Evolutionary conservation across 35 echinoderm and acorn worm genomes (phyloP).

Genomic region (Amphiura filiformis): DNA sequence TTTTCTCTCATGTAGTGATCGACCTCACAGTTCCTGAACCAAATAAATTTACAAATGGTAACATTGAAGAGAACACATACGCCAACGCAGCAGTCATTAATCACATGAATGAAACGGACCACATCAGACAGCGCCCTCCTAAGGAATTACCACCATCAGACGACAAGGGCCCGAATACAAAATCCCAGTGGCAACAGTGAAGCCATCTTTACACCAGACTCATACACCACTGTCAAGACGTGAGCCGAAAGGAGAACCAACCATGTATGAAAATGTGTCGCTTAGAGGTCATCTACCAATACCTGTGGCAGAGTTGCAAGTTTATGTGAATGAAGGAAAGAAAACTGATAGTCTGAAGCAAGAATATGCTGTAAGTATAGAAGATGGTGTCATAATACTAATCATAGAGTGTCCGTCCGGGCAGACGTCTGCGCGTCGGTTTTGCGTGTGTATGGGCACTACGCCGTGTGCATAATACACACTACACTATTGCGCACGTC

Average conservation of each 20-base stretch:
- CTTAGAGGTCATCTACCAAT: background rate
- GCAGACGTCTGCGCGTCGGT: too few species aligned
- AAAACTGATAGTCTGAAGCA: background rate
- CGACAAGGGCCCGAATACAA: background rate
- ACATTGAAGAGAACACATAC: background rate
- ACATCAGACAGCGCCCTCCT: background rate
- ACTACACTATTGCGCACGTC: too few species aligned
- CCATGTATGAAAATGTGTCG: background rate
- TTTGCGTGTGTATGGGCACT: too few species aligned
- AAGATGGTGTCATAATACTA: background rate
- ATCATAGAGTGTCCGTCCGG: too few species aligned
- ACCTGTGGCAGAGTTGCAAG: background rate
- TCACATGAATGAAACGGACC: background rate
- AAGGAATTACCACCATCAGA: background rate
- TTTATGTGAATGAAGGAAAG: conserved; percentile 3
- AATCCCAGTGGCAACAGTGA: background rate
- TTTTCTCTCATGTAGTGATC: background rate
- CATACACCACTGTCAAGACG: background rate
- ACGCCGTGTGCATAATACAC: too few species aligned
- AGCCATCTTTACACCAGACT: background rate
- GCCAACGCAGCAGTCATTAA: background rate
- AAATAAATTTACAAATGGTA: background rate
- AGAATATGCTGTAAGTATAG: conserved; percentile 35
- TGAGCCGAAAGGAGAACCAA: background rate
- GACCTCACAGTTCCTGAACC: background rate